These are phyloP conservation scores for Chelonoidis abingdonii DNA, from an alignment of 2,113 vertebrate species.

Conservation along the genomic window DNA sequence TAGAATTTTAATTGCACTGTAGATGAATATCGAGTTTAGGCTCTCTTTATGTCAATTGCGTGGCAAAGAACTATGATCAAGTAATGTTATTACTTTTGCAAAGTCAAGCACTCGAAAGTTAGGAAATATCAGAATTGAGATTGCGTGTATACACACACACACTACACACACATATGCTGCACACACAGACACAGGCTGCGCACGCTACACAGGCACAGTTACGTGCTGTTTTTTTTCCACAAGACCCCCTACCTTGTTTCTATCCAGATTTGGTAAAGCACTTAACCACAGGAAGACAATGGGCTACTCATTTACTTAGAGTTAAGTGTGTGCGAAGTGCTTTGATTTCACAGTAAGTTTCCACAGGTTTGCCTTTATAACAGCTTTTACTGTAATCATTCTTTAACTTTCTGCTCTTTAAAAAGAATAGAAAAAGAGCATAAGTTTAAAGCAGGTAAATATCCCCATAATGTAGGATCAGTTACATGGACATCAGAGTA, in stretches of 20 bases:
- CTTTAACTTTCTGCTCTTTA: neutral
- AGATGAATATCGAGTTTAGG: neutral
- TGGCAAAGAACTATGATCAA: neutral
- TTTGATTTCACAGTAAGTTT: neutral
- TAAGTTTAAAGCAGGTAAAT: neutral
- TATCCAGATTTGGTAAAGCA: neutral
- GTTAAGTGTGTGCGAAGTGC: neutral
- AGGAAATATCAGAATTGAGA: neutral
- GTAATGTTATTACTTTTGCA: neutral
- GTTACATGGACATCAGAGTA: neutral
- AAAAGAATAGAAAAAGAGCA: neutral
- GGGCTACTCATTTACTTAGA: neutral
- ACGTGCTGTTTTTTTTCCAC: neutral
- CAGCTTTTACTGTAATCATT: neutral
- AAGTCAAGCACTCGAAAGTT: neutral
- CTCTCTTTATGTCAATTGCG: neutral
- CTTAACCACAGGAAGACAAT: neutral
- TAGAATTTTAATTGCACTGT: neutral
- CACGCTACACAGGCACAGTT: neutral
- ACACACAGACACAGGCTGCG: neutral
- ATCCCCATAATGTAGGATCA: neutral
- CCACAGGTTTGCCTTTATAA: neutral
- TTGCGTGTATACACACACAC: neutral
- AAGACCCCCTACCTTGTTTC: neutral
- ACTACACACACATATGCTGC: neutral